Conservation (phyloP, 2,888 invertebrate species). For the Drosophila atripex region DNA sequence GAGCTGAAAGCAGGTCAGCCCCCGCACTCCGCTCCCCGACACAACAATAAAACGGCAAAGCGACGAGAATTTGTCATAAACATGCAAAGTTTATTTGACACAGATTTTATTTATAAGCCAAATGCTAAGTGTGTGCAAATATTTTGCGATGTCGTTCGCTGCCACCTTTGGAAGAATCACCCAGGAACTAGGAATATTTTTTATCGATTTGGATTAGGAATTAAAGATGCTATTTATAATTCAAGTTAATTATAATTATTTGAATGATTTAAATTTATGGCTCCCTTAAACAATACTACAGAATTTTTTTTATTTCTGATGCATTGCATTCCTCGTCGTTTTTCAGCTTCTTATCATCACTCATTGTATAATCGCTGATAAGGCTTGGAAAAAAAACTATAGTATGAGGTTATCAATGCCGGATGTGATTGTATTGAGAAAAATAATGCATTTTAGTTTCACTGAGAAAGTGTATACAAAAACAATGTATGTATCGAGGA, state of each 20-base stretch:
- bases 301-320: not conserved
- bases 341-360: not conserved
- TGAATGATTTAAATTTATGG: no score
- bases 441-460: not conserved
- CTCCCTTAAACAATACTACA: no score
- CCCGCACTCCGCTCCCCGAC: slow-evolving; percentile 25
- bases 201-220: no score
- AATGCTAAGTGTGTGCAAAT: slow-evolving; percentile 10
- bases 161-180: not conserved
- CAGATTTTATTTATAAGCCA: slow-evolving; percentile 56
- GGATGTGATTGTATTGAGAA: slow-evolving; percentile 32
- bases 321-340: not conserved
- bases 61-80: slow-evolving; percentile 59
- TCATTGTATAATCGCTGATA: slow-evolving; percentile 46
- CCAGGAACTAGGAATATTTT: not conserved
- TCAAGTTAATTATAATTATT: no score
- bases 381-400: slow-evolving; percentile 7
- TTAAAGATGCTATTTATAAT: no score
- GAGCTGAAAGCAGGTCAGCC: slow-evolving; percentile 61
- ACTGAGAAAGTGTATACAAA: not conserved
- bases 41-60: slow-evolving; percentile 41
- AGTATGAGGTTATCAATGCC: slow-evolving; percentile 40
- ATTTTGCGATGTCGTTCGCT: not conserved
- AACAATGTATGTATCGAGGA: not conserved
- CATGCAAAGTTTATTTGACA: slow-evolving; percentile 78